Conservation (phyloP, 30 jellyfish, hydroid and myxozoan genomes). For the Cassiopea andromeda region DNA sequence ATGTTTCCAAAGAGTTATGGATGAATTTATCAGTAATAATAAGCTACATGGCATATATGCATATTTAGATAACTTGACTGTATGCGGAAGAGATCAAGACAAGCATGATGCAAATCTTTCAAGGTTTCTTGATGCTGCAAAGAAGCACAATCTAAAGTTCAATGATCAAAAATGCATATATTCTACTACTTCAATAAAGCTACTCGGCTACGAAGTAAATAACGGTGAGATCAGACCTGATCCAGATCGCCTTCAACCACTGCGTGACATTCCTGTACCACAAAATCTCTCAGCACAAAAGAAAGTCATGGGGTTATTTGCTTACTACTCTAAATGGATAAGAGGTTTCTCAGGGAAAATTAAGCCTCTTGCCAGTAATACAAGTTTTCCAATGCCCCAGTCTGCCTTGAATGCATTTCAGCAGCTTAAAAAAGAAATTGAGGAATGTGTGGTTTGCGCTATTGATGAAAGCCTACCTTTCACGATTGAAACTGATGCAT, state of each 20-base stretch:
- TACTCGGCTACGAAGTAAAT: conserved; percentile 69
- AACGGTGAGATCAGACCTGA: conserved; percentile 72
- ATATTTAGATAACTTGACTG: conserved; percentile 51
- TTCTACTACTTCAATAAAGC: conserved; percentile 20
- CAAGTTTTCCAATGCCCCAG: conserved; percentile 42
- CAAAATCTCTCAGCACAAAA: conserved; percentile 22
- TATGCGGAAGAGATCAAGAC: conserved; percentile 68
- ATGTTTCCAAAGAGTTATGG: conserved; percentile 47
- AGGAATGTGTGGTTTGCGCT: conserved; percentile 33
- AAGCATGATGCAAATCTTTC: conserved; percentile 72
- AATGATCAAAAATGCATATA: conserved; percentile 38
- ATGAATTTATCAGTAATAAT: conserved; percentile 12
- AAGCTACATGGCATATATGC: conserved; percentile 37
- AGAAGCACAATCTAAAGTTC: conserved; percentile 39
- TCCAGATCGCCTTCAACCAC: conserved; percentile 65
- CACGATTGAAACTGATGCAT: conserved; percentile 86
- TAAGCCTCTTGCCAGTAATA: conserved; percentile 34
- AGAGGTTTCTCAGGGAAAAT: conserved; percentile 63
- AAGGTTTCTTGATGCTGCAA: conserved; percentile 72
- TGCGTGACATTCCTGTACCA: conserved; percentile 56
- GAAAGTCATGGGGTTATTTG: conserved; percentile 47
- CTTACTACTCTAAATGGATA: conserved; percentile 81
- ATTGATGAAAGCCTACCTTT: conserved; percentile 73
- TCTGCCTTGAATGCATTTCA: conserved; percentile 29
- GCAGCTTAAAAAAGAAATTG: conserved; percentile 12